Conservation (phyloP, 2,797 vertebrate genomes). For the Botia almorhae region DNA sequence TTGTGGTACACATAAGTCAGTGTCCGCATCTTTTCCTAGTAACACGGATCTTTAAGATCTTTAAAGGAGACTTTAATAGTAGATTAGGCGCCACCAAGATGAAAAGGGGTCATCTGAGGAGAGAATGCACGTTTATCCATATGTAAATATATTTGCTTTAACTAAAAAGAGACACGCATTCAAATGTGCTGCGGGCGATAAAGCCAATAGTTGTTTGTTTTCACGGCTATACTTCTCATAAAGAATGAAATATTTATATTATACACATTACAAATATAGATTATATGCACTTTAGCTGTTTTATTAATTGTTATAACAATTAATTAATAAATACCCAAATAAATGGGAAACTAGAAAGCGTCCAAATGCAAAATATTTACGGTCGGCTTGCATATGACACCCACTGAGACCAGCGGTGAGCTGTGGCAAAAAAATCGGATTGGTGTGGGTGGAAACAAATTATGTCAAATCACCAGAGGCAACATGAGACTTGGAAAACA, state of each 20-base stretch:
- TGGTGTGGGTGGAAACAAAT: slow-evolving; percentile 74
- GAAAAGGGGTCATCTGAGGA: not conserved
- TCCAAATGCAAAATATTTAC: slow-evolving; percentile 16
- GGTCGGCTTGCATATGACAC: slow-evolving; percentile 5
- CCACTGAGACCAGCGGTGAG: slow-evolving; percentile 64
- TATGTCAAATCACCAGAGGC: slow-evolving; percentile 80
- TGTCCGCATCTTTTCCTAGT: slow-evolving; percentile 15
- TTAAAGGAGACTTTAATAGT: not conserved
- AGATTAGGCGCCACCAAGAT: not conserved
- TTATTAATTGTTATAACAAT: not conserved
- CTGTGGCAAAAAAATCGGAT: slow-evolving; percentile 73
- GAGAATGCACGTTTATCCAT: slow-evolving; percentile 7
- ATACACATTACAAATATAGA: too few relatives aligned
- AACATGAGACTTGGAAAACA: slow-evolving; percentile 67
- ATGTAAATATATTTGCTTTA: slow-evolving; percentile 29
- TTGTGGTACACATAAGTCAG: slow-evolving; percentile 26
- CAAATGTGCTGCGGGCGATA: not conserved
- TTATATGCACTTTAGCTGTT: too few relatives aligned
- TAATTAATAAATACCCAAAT: not conserved
- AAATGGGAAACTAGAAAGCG: not conserved
- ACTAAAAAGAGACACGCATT: not conserved
- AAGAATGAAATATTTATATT: not conserved
- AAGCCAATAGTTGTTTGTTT: too few relatives aligned
- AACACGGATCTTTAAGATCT: not conserved
- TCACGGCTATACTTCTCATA: not conserved